These are phyloP conservation scores for Yponomeuta sedellus DNA, from an alignment of 2,888 invertebrate genomes.

Conservation along the genomic window DNA sequence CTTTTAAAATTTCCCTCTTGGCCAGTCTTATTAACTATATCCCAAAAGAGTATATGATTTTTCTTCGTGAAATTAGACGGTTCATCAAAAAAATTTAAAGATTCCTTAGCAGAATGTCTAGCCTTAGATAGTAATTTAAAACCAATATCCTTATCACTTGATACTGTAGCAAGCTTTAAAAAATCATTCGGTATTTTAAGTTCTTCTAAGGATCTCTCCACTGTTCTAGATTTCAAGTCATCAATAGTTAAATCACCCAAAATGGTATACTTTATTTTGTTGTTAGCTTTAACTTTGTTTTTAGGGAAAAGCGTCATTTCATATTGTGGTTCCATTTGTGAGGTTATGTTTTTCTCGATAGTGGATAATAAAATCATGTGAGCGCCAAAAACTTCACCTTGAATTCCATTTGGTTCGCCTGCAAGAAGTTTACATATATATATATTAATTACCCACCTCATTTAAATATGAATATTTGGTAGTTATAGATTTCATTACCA, in stretches of 20 bases:
- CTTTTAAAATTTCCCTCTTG: conserved; percentile 32
- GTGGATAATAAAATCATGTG: conserved; percentile 79
- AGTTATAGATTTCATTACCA: conserved; percentile 50
- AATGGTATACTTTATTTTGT: conserved; percentile 42
- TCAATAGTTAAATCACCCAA: conserved; percentile 48
- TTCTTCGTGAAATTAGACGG: background rate
- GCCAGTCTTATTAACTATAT: conserved; percentile 33
- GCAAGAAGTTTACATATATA: conserved; percentile 22
- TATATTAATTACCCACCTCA: background rate
- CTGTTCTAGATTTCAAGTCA: conserved; percentile 25
- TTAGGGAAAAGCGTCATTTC: conserved; percentile 43
- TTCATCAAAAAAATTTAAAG: background rate
- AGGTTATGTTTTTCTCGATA: conserved; percentile 58
- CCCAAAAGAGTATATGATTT: conserved; percentile 31
- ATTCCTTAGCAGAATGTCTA: background rate
- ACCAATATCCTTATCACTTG: background rate
- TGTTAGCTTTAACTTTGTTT: conserved; percentile 42
- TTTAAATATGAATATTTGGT: conserved; percentile 2
- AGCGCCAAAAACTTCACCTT: conserved; percentile 81
- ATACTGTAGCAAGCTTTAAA: background rate
- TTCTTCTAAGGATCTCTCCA: background rate
- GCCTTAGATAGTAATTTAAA: background rate
- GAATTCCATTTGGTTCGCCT: conserved; percentile 79
- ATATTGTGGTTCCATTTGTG: conserved; percentile 39
- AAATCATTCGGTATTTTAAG: background rate